Evolutionary conservation across 2,113 vertebrate species (phyloP).

Genomic region (Pseudorhombus dupliciocellatus): DNA sequence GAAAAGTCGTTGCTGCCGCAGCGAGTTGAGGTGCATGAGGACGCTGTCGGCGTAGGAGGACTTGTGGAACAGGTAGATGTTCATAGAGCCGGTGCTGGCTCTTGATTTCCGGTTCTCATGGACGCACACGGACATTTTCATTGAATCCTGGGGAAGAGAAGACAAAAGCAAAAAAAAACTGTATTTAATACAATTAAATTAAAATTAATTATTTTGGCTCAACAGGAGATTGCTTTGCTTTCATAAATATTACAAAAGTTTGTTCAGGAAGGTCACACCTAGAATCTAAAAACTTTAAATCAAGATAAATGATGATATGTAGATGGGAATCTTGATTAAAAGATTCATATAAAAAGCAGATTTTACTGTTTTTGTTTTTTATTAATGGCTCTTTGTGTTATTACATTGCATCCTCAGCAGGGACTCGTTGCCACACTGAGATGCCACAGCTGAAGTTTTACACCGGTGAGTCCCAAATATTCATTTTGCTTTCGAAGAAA

Average conservation of each 20-base stretch:
- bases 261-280: no score
- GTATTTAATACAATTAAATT: constrained; percentile 1
- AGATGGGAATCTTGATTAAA: no score
- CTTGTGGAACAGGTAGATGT: constrained; percentile 86
- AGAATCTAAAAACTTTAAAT: no score
- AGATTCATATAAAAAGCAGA: no score
- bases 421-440: neutral
- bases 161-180: constrained; percentile 16
- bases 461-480: neutral
- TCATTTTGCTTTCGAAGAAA: constrained; percentile 4
- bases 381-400: no score
- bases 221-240: neutral
- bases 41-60: constrained; percentile 82
- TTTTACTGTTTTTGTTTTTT: no score
- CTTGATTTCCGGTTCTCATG: constrained; percentile 88
- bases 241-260: no score
- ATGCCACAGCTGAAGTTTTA: constrained; percentile 4
- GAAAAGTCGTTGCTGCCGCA: constrained; percentile 84
- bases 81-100: constrained; percentile 84
- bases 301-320: no score
- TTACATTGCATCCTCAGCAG: no score
- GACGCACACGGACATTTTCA: constrained; percentile 88
- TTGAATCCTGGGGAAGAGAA: constrained; percentile 80
- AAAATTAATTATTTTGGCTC: neutral
- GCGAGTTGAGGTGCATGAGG: constrained; percentile 85